Evolutionary conservation across 2,113 vertebrate species (phyloP).

Genomic region (Calypte anna): DNA sequence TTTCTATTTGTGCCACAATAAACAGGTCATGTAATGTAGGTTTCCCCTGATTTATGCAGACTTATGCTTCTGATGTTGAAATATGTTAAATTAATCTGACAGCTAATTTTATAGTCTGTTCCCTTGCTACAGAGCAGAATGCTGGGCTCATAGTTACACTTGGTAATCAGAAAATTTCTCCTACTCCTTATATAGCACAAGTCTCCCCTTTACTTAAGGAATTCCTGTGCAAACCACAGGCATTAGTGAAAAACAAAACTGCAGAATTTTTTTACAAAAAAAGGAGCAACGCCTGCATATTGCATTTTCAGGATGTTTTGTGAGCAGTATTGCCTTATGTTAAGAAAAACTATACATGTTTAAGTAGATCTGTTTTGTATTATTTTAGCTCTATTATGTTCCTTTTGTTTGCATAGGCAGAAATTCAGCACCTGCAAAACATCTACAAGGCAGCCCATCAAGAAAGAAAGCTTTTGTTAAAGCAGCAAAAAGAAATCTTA

Average conservation of each 20-base stretch:
- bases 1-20: not conserved
- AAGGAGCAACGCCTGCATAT: not conserved
- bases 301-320: not conserved
- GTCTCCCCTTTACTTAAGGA: not conserved
- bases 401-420: conserved; percentile 46
- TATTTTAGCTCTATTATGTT: not conserved
- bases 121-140: not conserved
- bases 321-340: not conserved
- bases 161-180: not conserved
- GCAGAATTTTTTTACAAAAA: not conserved
- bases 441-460: conserved; percentile 31
- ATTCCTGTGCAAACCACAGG: not conserved
- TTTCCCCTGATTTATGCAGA: not conserved
- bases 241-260: not conserved
- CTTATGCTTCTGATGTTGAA: conserved; percentile 30
- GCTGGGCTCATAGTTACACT: not conserved
- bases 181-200: not conserved
- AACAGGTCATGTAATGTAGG: not conserved
- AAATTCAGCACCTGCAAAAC: conserved; percentile 65
- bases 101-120: conserved; percentile 11
- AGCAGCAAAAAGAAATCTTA: conserved; percentile 68
- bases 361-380: not conserved
- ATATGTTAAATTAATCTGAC: conserved; percentile 13
- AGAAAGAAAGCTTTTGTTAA: conserved; percentile 70
- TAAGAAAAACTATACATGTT: not conserved